Percentiles rank a stretch among this genome's conserved stretches.
Conservation (phyloP, 2,888 invertebrate genomes). For the Anaspis maculata region DNA sequence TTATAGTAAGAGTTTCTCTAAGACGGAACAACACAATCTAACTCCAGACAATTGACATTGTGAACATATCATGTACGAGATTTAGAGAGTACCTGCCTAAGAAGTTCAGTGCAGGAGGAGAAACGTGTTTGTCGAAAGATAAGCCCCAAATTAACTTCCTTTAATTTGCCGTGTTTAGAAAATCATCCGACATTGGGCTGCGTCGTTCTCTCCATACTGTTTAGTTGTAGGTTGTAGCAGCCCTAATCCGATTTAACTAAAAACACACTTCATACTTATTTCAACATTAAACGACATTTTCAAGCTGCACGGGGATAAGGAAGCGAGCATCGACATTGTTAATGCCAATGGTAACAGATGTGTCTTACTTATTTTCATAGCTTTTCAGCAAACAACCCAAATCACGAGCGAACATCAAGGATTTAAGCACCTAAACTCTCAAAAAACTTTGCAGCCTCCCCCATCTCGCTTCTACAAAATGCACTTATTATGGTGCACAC, state of each 20-base stretch:
- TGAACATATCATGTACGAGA: constrained; percentile 31
- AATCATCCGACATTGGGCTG: constrained; percentile 32
- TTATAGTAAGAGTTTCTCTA: constrained; percentile 19
- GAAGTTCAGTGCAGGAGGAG: constrained; percentile 24
- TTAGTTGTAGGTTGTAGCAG: constrained; percentile 11
- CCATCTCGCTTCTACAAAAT: no score
- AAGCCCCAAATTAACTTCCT: constrained; percentile 37
- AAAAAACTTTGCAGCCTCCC: no score
- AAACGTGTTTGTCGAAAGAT: constrained; percentile 38
- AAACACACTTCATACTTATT: constrained; percentile 19
- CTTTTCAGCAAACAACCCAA: constrained; percentile 10
- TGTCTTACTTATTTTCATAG: constrained; percentile 24
- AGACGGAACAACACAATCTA: constrained; percentile 19
- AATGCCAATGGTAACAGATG: constrained; percentile 26
- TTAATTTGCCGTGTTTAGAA: constrained; percentile 38
- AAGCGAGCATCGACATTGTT: constrained; percentile 19
- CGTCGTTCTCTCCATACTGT: constrained; percentile 11
- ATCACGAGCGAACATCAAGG: not conserved
- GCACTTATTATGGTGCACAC: not conserved
- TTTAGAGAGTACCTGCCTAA: constrained; percentile 26
- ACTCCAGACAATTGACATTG: constrained; percentile 31
- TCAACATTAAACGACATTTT: constrained; percentile 18
- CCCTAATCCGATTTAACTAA: constrained; percentile 21
- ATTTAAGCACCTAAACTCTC: not conserved
- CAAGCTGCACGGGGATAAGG: constrained; percentile 12